These are phyloP conservation scores for Cotesia typhae DNA, from an alignment of 1,140 invertebrate species.

Conservation along the genomic window DNA sequence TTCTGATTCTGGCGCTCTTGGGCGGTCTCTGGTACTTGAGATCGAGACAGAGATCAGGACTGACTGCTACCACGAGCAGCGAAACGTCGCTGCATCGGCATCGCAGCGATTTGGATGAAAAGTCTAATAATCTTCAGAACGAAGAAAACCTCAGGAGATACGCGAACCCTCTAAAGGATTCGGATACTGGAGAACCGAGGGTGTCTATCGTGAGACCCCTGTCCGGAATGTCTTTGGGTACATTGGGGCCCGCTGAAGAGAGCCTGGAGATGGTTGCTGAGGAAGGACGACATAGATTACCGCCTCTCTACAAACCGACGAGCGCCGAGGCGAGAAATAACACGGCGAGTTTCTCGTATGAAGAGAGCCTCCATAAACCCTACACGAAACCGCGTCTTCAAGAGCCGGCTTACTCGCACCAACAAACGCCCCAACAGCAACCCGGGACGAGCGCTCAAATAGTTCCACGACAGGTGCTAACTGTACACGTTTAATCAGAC, in stretches of 20 bases:
- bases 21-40: constrained; percentile 59
- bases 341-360: constrained; percentile 76
- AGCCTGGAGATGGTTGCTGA: constrained; percentile 73
- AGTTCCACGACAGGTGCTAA: constrained; percentile 66
- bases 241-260: constrained; percentile 64
- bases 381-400: constrained; percentile 77
- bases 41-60: constrained; percentile 55
- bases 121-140: constrained; percentile 88
- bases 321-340: constrained; percentile 78
- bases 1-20: constrained; percentile 53
- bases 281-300: constrained; percentile 68
- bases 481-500: constrained; percentile 66
- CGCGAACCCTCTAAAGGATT: constrained; percentile 71
- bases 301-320: constrained; percentile 68
- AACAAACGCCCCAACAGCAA: constrained; percentile 18
- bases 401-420: constrained; percentile 56
- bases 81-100: constrained; percentile 70
- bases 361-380: constrained; percentile 76
- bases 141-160: constrained; percentile 85
- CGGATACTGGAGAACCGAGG: constrained; percentile 63
- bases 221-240: constrained; percentile 62
- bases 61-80: constrained; percentile 64
- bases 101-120: constrained; percentile 78
- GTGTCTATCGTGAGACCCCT: constrained; percentile 71
- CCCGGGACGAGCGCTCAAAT: constrained; percentile 60